A percentile compares a stretch with the other conserved stretches of the same genome.
Evolutionary conservation across 2,797 vertebrate species (phyloP).

Genomic region (Nyctibius grandis): DNA sequence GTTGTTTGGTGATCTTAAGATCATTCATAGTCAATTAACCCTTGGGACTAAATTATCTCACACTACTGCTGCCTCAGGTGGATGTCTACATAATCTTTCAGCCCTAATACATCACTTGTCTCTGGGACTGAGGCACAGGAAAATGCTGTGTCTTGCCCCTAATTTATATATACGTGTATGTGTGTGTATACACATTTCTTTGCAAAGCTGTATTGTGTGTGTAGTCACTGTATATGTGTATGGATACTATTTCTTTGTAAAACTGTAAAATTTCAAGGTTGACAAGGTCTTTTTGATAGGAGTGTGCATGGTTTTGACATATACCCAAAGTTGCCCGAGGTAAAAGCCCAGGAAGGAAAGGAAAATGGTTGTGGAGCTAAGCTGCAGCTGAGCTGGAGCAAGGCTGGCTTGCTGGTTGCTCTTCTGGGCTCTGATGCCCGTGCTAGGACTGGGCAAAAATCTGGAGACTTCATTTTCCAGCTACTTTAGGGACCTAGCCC

Average conservation of each 20-base stretch:
- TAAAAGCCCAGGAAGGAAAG: background rate
- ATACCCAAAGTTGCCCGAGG: background rate
- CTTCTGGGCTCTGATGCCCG: background rate
- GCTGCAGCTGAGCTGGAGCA: background rate
- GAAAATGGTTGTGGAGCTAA: accelerated
- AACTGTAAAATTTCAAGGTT: background rate
- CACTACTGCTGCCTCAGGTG: background rate
- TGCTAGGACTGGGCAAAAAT: background rate
- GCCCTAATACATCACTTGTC: background rate
- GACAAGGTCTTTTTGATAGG: background rate
- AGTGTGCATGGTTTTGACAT: background rate
- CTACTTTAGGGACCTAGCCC: background rate
- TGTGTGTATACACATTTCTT: background rate
- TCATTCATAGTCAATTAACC: conserved; percentile 60
- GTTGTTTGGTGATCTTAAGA: conserved; percentile 17
- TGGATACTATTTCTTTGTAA: background rate
- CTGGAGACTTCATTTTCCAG: background rate
- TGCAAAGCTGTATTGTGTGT: background rate
- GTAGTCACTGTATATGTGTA: background rate
- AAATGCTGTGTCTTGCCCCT: background rate
- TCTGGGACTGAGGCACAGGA: background rate
- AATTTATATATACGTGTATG: background rate
- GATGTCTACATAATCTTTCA: conserved; percentile 9
- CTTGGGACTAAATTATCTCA: conserved; percentile 50
- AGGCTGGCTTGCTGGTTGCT: background rate